Percentiles rank a stretch among this genome's conserved stretches.
Evolutionary conservation across 2,888 invertebrate species (phyloP).

Genomic region (Ormyrus nitidulus): DNA sequence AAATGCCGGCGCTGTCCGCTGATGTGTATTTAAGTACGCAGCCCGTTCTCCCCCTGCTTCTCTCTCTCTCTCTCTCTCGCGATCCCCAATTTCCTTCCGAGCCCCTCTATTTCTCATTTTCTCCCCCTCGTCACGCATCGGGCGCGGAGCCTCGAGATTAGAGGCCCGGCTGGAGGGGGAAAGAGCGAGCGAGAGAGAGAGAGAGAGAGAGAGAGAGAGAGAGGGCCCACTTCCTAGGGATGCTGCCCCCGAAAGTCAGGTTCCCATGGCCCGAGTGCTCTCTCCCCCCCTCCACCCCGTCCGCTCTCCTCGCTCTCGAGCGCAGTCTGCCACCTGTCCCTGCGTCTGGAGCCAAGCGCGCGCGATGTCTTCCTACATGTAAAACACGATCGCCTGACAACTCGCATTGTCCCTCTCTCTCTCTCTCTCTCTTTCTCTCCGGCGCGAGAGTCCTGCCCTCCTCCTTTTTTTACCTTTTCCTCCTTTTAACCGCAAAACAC

Average conservation of each 20-base stretch:
- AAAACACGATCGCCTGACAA: conserved; percentile 69
- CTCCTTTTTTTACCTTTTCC: conserved; percentile 19
- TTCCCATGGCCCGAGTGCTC: conserved; percentile 71
- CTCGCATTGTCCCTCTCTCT: conserved; percentile 64
- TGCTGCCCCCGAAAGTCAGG: conserved; percentile 75
- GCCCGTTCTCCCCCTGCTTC: conserved; percentile 33
- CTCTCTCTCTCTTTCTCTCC: neutral
- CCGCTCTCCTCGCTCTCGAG: conserved; percentile 43
- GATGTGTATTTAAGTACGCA: conserved; percentile 62
- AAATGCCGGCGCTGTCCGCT: conserved; percentile 37
- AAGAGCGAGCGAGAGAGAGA: conserved; percentile 20
- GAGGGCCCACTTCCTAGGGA: conserved; percentile 71
- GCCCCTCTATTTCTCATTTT: conserved; percentile 55
- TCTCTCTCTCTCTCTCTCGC: conserved; percentile 31
- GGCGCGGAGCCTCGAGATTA: conserved; percentile 31
- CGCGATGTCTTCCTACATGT: conserved; percentile 71
- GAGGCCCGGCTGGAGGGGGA: conserved; percentile 2
- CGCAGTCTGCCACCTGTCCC: conserved; percentile 74
- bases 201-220: conserved; percentile 41
- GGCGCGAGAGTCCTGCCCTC: neutral
- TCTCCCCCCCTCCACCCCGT: conserved; percentile 11
- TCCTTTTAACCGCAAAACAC: conserved; percentile 39
- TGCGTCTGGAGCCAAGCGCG: conserved; percentile 68
- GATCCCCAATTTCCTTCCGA: conserved; percentile 54
- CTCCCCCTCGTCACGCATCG: conserved; percentile 41